Evolutionary conservation across 2,113 vertebrate species (phyloP), one percentile per base, ranked within the genome.

Genomic region (Pseudonaja textilis): DNA sequence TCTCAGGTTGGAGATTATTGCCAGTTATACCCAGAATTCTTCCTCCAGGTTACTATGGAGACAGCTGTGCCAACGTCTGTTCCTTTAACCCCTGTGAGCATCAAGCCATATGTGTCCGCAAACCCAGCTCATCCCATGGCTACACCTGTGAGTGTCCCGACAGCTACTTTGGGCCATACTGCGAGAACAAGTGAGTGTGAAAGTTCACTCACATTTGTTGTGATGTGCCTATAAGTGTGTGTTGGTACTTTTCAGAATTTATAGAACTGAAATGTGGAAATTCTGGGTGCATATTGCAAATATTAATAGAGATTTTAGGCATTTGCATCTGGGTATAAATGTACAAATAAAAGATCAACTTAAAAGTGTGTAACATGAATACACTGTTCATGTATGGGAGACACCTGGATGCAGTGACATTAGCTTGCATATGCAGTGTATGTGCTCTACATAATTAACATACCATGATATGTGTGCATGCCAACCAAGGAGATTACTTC

Each of bases 21-120:
- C 45, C 55, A 61, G 22, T 34, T 57, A 59, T 12, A 74, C 59
- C 23, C 16, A 0, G 0, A 64, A 25, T 61, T 16, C 52, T 89
- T 7, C 0, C 29, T 25, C 90, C 95, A 99, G 99, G 99, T 93
- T 99, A 98, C 97, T 99, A 98, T 55, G 99, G 99, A 91, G 97
- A 97, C 94, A 98, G 96, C 96, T 99, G 99, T 92, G 98, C 98
- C 2, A 98, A 98, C 0, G 99, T 97, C 0, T 99, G 99, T 94
- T 97, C 97, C 5, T 95, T 99, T 91, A 99, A 99, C 94, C 99
- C 98, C 1, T 99, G 99, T 26, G 98, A 99, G 94, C 97, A 99
- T 93, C 98, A 97, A 0, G 98, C 98, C 0, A 81, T 94, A 1
- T 99, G 99, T 89, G 96, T 96, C 94, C 98, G 97, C 96, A 98